A percentile compares a stretch with the other conserved stretches of the same genome.
These are phyloP conservation scores for Synanthedon tipuliformis DNA, from an alignment of 2,888 invertebrate genomes.

Conservation along the genomic window DNA sequence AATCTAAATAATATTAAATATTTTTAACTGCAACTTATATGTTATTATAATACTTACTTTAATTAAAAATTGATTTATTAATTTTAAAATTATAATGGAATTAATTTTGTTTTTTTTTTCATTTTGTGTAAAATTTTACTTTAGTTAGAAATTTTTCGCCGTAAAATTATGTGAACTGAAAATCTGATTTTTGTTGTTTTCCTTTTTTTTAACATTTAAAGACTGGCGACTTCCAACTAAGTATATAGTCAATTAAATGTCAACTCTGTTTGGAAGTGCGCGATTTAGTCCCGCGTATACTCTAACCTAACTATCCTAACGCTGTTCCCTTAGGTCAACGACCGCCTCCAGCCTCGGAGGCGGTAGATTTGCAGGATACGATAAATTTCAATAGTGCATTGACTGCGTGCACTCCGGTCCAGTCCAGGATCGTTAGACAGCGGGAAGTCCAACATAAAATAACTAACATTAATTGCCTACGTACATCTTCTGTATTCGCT, in stretches of 20 bases:
- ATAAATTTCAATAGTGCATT: conserved; percentile 67
- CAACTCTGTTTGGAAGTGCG: not conserved
- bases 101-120: no score
- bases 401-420: conserved; percentile 39
- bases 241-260: not conserved
- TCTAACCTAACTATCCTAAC: conserved; percentile 54
- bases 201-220: no score
- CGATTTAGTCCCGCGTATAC: not conserved
- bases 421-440: conserved; percentile 25
- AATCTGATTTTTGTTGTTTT: no score
- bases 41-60: no score
- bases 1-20: no score
- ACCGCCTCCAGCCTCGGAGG: conserved; percentile 45
- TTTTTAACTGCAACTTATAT: no score
- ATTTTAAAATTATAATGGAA: no score
- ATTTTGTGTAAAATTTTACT: no score
- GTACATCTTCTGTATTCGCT: conserved; percentile 3
- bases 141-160: no score
- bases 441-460: conserved; percentile 15
- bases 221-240: not conserved
- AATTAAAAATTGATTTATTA: no score
- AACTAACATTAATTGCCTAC: conserved; percentile 12
- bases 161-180: no score
- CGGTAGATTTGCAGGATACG: conserved; percentile 63
- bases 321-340: conserved; percentile 49